Percentiles rank a stretch among this genome's conserved stretches.
Conservation (phyloP, 2,797 vertebrate species). For the Mormyrus proboscirostris region DNA sequence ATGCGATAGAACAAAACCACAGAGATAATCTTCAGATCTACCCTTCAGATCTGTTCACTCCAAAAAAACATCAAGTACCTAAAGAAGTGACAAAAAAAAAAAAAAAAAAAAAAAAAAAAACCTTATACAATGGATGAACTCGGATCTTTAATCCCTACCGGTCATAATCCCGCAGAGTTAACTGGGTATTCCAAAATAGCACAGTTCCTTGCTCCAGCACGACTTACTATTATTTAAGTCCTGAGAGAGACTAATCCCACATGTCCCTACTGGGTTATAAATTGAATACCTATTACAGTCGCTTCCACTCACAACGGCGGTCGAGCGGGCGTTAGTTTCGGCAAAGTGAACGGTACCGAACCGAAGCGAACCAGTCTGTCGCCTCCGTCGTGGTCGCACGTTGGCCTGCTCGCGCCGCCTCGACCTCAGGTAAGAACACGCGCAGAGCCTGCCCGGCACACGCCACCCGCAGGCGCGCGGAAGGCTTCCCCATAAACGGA, state of each 20-base stretch:
- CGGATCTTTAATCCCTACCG: not conserved
- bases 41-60: not conserved
- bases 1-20: not conserved
- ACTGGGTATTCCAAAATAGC: slow-evolving; percentile 1
- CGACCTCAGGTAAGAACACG: slow-evolving; percentile 17
- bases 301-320: slow-evolving; percentile 43
- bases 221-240: slow-evolving; percentile 11
- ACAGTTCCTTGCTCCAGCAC: not conserved
- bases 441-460: not conserved
- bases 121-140: not conserved
- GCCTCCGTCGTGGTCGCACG: slow-evolving; percentile 40
- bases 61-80: not conserved
- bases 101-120: not conserved
- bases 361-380: slow-evolving; percentile 31
- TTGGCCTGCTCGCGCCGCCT: slow-evolving; percentile 34
- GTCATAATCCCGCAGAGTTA: not conserved
- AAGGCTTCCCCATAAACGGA: not conserved
- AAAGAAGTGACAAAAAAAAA: not conserved
- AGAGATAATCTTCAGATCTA: not conserved
- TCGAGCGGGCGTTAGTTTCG: slow-evolving; percentile 43
- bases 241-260: slow-evolving; percentile 9
- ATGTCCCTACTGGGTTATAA: slow-evolving; percentile 13
- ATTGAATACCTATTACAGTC: slow-evolving; percentile 10
- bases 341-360: slow-evolving; percentile 35
- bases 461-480: not conserved